phyloP scores from a whole-genome alignment of 2,113 vertebrate species.

The Lophura nycthemera region DNA sequence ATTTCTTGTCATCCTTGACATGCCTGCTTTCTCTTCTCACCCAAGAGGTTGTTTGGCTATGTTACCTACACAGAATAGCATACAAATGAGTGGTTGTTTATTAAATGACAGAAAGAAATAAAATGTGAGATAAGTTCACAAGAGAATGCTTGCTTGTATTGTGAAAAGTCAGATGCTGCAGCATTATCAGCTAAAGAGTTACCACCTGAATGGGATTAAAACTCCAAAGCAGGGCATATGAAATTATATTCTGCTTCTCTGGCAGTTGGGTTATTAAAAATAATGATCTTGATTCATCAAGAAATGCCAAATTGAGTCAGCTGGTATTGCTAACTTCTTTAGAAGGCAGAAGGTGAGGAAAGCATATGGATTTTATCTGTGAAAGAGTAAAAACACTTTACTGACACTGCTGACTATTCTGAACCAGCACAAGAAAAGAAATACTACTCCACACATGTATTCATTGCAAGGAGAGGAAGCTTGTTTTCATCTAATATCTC shows the following conservation, averaged over 20 bases:
- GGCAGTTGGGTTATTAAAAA: neutral
- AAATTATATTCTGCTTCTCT: neutral
- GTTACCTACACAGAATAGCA: neutral
- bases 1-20: constrained; percentile 15
- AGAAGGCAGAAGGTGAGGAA: neutral
- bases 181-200: neutral
- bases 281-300: neutral
- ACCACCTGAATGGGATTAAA: neutral
- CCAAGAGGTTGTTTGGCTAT: constrained; percentile 1
- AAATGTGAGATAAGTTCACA: neutral
- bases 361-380: neutral
- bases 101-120: neutral
- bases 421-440: neutral
- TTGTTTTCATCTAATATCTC: neutral
- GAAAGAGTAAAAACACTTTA: neutral
- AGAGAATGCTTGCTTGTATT: neutral
- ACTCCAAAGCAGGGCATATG: neutral
- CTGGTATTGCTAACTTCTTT: neutral
- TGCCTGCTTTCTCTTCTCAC: neutral
- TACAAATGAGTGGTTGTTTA: constrained; percentile 15
- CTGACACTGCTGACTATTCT: neutral
- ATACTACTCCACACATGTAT: neutral
- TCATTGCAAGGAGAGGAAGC: neutral
- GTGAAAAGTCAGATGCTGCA: neutral
- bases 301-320: neutral